Base-by-base conservation (phyloP, 2,113 vertebrate species). In the Daphoenositta chrysoptera region DNA sequence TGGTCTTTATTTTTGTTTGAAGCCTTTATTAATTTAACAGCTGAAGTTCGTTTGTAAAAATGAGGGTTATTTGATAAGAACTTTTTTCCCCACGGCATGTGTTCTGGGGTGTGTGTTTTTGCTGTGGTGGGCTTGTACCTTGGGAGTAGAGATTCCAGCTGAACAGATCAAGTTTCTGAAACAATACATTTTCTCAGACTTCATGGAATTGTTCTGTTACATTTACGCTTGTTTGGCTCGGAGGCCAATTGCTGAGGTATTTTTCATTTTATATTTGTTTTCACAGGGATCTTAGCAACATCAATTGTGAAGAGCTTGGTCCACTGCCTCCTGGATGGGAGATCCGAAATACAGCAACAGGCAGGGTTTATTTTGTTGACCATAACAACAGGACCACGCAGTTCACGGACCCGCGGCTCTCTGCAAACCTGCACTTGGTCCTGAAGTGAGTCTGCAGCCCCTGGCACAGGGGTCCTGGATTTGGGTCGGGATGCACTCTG, bases 351-450 rank as follows among this genome's bases (percentile, higher is more conserved):
- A 99, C 99, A 7, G 99, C 99, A 56, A 99, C 99, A 30, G 99
- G 99, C 93, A 98, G 99, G 61, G 99, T 99, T 98, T 99, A 99
- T 98, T 99, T 99, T 93, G 99, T 99, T 61, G 99, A 99, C 98
- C 99, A 99, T 98, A 99, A 99, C 98, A 99, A 99, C 98, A 98
- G 99, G 87, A 99, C 99, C 70, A 99, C 99, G 61, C 99, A 99
- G 95, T 99, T 99, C 98, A 99, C 99, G 56, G 99, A 99, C 95
- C 99, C 99, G 30, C 98, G 99, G 60, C 98, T 99, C 39, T 99
- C 99, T 61, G 99, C 99, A 56, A 99, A 99, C 97, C 98, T 99
- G 90, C 99, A 99, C 98, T 98, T 99, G 95, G 99, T 99, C 72
- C 98, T 99, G 53, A 99, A 99, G 99, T 99, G 97, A 99, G 99